Evolutionary conservation across 1,140 invertebrate genomes (phyloP).

Genomic region (Ceratina japonica): DNA sequence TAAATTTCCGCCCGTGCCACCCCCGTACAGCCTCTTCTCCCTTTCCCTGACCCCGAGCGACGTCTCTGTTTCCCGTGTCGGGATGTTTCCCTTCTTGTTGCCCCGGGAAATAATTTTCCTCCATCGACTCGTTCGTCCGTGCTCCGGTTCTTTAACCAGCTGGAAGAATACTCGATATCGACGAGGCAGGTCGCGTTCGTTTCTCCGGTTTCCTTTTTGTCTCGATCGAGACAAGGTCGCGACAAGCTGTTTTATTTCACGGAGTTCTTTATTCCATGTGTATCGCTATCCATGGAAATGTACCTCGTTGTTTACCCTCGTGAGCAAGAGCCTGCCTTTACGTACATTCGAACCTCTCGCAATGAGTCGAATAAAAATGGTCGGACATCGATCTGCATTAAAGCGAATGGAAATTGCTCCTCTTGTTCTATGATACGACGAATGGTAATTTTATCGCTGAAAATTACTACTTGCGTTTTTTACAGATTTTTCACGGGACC

Average conservation of each 20-base stretch:
- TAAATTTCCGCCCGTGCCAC: slow-evolving; percentile 16
- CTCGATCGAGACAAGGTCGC: not conserved
- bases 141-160: not conserved
- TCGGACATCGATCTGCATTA: not conserved
- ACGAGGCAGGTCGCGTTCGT: not conserved
- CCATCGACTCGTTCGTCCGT: not conserved
- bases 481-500: too few relatives aligned
- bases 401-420: not conserved
- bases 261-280: not conserved
- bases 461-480: too few relatives aligned
- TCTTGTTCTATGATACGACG: too few relatives aligned
- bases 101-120: not conserved
- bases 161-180: not conserved
- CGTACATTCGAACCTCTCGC: not conserved
- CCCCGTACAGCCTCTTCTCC: not conserved
- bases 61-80: slow-evolving; percentile 8
- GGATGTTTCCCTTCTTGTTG: not conserved
- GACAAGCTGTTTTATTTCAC: not conserved
- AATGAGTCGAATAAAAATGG: not conserved
- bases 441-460: too few relatives aligned
- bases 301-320: not conserved
- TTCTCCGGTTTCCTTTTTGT: not conserved
- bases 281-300: not conserved
- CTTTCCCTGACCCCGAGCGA: not conserved
- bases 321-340: not conserved